These are phyloP conservation scores for Sigmodon hispidus DNA, from an alignment of 2,113 vertebrate species.

Conservation along the genomic window DNA sequence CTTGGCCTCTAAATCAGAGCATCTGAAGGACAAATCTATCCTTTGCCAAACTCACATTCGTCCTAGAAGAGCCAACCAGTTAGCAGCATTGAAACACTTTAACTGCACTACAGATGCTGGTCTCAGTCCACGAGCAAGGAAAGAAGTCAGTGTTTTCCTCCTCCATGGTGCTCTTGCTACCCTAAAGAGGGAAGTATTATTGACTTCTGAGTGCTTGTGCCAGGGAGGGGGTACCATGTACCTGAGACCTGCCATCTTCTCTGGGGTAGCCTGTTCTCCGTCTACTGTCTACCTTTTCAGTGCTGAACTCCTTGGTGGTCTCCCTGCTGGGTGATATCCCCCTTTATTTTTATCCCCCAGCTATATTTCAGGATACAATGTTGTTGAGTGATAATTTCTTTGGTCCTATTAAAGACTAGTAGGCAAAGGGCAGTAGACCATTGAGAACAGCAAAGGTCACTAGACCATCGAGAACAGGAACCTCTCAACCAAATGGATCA, in stretches of 20 bases:
- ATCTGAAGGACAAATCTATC: background rate
- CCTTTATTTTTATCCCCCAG: background rate
- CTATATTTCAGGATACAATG: background rate
- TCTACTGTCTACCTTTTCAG: background rate
- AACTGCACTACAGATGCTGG: background rate
- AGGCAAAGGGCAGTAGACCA: background rate
- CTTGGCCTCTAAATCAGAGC: background rate
- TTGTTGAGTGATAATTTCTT: background rate
- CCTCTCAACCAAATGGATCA: background rate
- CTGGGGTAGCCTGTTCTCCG: background rate
- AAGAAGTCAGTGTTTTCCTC: too few species aligned
- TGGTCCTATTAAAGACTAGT: background rate
- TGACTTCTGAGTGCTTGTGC: accelerated
- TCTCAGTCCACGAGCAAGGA: background rate
- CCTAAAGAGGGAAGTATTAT: background rate
- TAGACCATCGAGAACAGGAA: background rate
- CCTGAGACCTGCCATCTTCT: background rate
- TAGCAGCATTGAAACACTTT: background rate
- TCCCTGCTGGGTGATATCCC: background rate
- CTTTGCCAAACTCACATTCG: background rate
- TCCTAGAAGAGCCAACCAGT: background rate
- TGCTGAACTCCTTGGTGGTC: background rate
- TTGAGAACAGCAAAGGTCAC: background rate
- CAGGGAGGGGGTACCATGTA: too few species aligned
- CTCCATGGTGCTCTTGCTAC: background rate